A percentile compares a stretch with the other conserved stretches of the same genome.
Conservation (phyloP, 2,113 vertebrate species). For the Xenus cinereus region DNA sequence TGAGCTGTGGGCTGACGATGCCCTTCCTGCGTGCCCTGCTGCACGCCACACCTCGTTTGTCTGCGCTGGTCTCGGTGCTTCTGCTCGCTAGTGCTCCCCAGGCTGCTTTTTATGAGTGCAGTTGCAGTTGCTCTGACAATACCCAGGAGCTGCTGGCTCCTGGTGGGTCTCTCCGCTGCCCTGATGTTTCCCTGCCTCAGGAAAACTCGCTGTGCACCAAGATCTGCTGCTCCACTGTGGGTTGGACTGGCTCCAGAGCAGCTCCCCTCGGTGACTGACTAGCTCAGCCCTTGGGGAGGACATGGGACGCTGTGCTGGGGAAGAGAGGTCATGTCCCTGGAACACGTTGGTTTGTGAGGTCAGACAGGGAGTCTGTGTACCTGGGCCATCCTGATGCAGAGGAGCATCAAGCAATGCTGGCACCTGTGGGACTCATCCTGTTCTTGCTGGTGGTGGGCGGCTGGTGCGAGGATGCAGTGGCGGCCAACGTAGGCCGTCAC, state of each 20-base stretch:
- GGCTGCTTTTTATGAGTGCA: not conserved
- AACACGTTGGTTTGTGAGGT: not conserved
- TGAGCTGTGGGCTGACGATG: not conserved
- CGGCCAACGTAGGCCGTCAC: conserved; percentile 62
- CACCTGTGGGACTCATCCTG: rapidly evolving
- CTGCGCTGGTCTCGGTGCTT: not conserved
- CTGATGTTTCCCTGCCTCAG: not conserved
- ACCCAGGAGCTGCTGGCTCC: not conserved
- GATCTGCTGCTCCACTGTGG: not conserved
- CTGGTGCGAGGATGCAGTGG: not conserved
- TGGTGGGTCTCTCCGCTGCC: not conserved
- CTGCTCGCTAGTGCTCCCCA: not conserved
- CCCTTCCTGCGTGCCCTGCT: not conserved
- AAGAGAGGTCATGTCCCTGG: rapidly evolving
- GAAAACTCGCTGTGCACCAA: not conserved
- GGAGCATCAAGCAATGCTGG: not conserved
- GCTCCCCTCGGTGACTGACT: not conserved
- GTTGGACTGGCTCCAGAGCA: not conserved
- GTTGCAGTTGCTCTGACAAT: not conserved
- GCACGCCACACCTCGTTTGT: not conserved
- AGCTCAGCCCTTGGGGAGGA: too few species aligned
- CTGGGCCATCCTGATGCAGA: rapidly evolving
- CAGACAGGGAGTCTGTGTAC: rapidly evolving
- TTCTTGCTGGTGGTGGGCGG: rapidly evolving
- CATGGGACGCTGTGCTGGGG: rapidly evolving